phyloP scores from a whole-genome alignment of 2,888 invertebrate species.

The Himalopsyche anomala region DNA sequence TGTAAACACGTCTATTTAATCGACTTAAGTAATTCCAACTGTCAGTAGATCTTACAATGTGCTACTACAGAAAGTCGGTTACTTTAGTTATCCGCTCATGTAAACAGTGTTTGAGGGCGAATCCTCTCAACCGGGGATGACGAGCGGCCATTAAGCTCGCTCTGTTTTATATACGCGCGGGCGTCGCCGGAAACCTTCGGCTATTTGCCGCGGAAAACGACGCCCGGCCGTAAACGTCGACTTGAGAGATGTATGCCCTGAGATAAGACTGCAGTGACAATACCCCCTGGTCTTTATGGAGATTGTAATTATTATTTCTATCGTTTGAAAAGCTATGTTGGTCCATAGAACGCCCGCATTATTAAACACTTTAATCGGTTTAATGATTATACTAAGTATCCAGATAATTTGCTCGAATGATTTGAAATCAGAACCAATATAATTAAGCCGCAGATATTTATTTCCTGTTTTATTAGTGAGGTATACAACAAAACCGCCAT shows the following conservation, averaged over 20 bases:
- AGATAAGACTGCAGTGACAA: constrained; percentile 54
- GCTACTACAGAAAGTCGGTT: too few species aligned
- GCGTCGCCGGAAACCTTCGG: constrained; percentile 54
- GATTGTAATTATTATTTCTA: constrained; percentile 23
- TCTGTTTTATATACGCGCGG: constrained; percentile 33
- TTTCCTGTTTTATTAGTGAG: too few species aligned
- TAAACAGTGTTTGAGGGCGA: neutral
- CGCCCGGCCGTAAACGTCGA: constrained; percentile 59
- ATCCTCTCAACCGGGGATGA: constrained; percentile 9
- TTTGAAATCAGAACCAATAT: too few species aligned
- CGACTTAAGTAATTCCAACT: too few species aligned
- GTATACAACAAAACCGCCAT: too few species aligned
- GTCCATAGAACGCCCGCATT: neutral
- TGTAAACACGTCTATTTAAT: too few species aligned
- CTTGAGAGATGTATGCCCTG: constrained; percentile 58
- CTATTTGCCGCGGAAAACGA: constrained; percentile 55
- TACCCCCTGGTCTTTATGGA: constrained; percentile 36
- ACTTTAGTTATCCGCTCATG: neutral
- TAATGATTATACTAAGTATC: neutral
- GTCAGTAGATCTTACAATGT: too few species aligned
- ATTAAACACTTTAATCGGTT: neutral
- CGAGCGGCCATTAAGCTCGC: constrained; percentile 18
- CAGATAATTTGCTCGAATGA: too few species aligned
- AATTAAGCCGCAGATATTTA: too few species aligned
- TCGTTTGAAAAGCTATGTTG: constrained; percentile 4